Base-by-base conservation (phyloP, 2,113 vertebrate species). In the Morone saxatilis region DNA sequence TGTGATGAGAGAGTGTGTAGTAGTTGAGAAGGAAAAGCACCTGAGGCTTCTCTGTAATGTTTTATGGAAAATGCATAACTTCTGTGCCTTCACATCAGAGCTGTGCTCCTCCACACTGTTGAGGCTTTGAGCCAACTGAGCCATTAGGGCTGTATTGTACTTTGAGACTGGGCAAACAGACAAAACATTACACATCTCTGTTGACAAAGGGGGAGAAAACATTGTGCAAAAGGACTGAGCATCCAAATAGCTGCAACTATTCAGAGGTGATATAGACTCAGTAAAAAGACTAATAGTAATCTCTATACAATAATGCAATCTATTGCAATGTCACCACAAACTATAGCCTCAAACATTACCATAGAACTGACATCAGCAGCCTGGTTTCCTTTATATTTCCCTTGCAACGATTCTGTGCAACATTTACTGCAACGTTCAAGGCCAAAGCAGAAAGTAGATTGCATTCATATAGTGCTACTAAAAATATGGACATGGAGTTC, bases 61-160 rank as follows among this genome's bases (percentile, higher is more conserved):
- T 86, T 67, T 60, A 75, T 65, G 1, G 69, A 89, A 86, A 88
- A 85, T 77, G 59, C 62, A 81, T 31, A 85, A 74, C 53, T 62
- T 67, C 38, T 62, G 40, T 57, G 70, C 59, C 7, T 72, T 74
- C 51, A 78, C 41, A 83, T 83, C 47, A 69, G 31, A 73, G 56
- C 47, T 20, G 22, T 63, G 59, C 68, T 71, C 14, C 22, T 66
- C 31, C 60, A 60, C 80, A 56, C 20, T 51, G 56, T 40, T 65
- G 41, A 80, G 12, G 59, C 76, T 84, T 73, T 81, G 75, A 66
- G 62, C 54, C 76, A 61, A 36, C 77, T 56, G 76, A 50, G 48
- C 71, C 70, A 86, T 83, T 85, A 82, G 65, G 40, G 78, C 14
- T 68, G 41, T 31, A 69, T 43, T 51, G 78, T 85, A 66, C 51